Evolutionary conservation across 1,140 invertebrate species (phyloP).

Genomic region (Lordiphosa mommai): DNA sequence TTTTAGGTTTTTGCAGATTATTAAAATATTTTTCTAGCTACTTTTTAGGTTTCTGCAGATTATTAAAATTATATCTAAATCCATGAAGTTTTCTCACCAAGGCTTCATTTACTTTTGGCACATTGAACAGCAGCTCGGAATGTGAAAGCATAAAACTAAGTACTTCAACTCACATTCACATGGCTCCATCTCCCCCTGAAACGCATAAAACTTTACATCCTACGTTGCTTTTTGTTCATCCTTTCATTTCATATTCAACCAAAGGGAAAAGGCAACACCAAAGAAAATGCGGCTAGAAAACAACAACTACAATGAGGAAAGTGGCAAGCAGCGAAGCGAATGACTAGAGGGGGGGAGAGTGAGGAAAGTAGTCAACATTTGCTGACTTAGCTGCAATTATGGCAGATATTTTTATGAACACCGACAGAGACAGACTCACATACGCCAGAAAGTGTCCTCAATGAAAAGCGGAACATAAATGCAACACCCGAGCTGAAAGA

Average conservation of each 20-base stretch:
- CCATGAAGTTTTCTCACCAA: not conserved
- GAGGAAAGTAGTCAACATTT: slow-evolving; percentile 40
- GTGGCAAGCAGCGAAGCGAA: slow-evolving; percentile 3
- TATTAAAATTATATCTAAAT: not conserved
- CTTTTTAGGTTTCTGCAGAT: too few relatives aligned
- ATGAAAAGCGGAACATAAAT: not conserved
- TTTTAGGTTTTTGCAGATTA: too few relatives aligned
- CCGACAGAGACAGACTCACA: slow-evolving; percentile 23
- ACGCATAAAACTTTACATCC: slow-evolving; percentile 20
- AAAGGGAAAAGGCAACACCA: not conserved
- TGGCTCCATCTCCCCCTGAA: not conserved
- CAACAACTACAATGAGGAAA: not conserved
- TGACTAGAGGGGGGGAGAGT: not conserved
- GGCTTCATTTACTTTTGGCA: slow-evolving; percentile 26
- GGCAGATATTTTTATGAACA: slow-evolving; percentile 65
- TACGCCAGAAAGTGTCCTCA: slow-evolving; percentile 6
- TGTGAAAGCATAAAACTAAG: slow-evolving; percentile 48
- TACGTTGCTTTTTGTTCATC: slow-evolving; percentile 39
- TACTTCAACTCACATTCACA: slow-evolving; percentile 36
- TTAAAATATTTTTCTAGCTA: too few relatives aligned
- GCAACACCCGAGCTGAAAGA: not conserved
- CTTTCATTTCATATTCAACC: slow-evolving; percentile 57
- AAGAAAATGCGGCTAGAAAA: slow-evolving; percentile 26
- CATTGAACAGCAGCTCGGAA: slow-evolving; percentile 46
- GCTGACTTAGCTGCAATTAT: slow-evolving; percentile 58